Conservation (phyloP, 2,888 invertebrate genomes). For the Coremacera marginata region DNA sequence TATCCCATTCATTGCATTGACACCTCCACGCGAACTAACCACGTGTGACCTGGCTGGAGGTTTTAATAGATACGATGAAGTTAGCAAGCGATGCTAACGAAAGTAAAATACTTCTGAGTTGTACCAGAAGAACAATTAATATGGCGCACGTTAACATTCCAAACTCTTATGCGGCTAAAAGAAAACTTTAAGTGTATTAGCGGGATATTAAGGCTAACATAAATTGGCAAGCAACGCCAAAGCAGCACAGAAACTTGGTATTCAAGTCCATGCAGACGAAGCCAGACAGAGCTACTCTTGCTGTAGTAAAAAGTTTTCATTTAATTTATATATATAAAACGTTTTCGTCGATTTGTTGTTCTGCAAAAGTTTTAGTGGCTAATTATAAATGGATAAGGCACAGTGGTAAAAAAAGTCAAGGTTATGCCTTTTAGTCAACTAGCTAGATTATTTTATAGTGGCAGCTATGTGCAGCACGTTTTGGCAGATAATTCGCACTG, state of each 20-base stretch:
- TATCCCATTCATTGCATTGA: constrained; percentile 17
- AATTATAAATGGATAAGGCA: not conserved
- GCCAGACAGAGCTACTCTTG: not conserved
- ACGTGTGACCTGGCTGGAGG: not conserved
- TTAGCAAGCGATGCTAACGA: not conserved
- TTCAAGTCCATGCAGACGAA: not conserved
- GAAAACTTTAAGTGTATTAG: constrained; percentile 1
- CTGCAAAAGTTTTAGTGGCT: not conserved
- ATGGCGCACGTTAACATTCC: not conserved
- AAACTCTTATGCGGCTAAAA: not conserved
- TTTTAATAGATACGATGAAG: not conserved
- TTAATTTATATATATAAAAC: not conserved
- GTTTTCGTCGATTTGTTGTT: not conserved
- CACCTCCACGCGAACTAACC: not conserved
- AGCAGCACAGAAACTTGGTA: not conserved
- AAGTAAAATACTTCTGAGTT: not conserved
- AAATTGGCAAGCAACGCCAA: not conserved
- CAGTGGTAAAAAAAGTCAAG: not conserved
- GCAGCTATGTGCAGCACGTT: not conserved
- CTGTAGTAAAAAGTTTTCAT: not conserved
- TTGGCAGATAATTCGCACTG: not conserved
- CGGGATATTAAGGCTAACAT: not conserved
- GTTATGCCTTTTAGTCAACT: not conserved
- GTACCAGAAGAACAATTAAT: not conserved
- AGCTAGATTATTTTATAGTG: not conserved